These are phyloP conservation scores for Anodontia alba DNA, from an alignment of 2,888 invertebrate genomes.

Conservation along the genomic window DNA sequence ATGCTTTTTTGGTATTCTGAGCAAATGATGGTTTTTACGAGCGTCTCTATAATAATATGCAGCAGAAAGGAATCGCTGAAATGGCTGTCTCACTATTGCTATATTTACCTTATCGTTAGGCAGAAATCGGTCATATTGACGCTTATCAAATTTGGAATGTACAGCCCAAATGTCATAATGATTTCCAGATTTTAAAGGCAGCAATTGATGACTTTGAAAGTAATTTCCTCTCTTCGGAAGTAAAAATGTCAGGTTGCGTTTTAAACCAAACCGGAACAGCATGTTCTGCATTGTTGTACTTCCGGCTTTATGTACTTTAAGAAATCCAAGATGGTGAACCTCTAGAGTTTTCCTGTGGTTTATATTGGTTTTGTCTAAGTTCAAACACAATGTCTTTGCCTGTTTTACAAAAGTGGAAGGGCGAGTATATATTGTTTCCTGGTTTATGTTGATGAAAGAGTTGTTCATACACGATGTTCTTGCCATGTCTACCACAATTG, in stretches of 20 bases:
- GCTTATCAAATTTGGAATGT: not conserved
- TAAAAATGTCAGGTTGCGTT: not conserved
- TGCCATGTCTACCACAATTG: too few relatives aligned
- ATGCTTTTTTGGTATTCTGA: not conserved
- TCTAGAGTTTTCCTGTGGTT: too few relatives aligned
- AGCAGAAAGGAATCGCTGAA: not conserved
- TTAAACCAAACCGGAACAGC: conserved; percentile 4
- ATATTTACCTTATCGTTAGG: not conserved
- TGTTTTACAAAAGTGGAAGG: too few relatives aligned
- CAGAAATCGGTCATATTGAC: not conserved
- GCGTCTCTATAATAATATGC: conserved; percentile 3
- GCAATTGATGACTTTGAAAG: not conserved
- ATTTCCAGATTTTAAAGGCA: not conserved
- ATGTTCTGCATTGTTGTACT: conserved; percentile 8
- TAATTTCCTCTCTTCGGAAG: not conserved
- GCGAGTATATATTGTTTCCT: too few relatives aligned
- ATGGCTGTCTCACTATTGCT: not conserved
- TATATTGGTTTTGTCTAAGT: too few relatives aligned
- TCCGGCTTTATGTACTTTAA: conserved; percentile 14
- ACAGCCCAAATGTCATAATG: not conserved
- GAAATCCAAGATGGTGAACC: not conserved
- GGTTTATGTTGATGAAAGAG: too few relatives aligned
- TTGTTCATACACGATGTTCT: too few relatives aligned
- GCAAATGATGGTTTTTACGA: not conserved
- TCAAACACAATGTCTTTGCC: too few relatives aligned